Percentiles rank a stretch among this genome's conserved stretches.
Evolutionary conservation across 2,888 invertebrate species (phyloP).

Genomic region (Dolichopus griseipennis): DNA sequence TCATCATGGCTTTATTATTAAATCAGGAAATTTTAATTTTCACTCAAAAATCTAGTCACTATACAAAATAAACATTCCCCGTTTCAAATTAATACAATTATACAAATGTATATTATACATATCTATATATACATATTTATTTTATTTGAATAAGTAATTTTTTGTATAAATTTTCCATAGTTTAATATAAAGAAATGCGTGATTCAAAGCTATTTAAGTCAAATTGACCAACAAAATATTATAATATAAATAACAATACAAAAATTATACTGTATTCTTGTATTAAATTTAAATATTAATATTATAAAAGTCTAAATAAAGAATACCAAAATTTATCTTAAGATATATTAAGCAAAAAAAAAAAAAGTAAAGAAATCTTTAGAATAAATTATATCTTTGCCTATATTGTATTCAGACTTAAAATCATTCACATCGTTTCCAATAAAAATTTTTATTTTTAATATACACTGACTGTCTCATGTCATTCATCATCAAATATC

Average conservation of each 20-base stretch:
- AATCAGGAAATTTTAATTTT: too few species aligned
- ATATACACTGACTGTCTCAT: not conserved
- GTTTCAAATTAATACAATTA: too few species aligned
- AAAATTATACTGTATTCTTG: too few species aligned
- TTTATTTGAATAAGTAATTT: too few species aligned
- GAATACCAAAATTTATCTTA: not conserved
- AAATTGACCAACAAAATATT: not conserved
- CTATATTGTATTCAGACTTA: not conserved
- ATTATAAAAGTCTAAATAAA: not conserved
- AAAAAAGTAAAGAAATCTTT: not conserved
- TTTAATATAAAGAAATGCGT: not conserved
- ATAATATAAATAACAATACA: not conserved
- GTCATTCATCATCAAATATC: slow-evolving; percentile 3
- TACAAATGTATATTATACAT: too few species aligned
- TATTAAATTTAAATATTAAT: too few species aligned
- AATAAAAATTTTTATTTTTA: not conserved
- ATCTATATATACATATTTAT: too few species aligned
- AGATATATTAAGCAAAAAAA: not conserved
- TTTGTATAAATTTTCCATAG: too few species aligned
- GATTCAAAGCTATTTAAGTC: slow-evolving; percentile 1
- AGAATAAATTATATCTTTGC: not conserved
- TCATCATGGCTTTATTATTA: too few species aligned
- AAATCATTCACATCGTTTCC: not conserved
- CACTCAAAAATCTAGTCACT: too few species aligned
- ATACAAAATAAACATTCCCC: too few species aligned